Conservation (phyloP, 2,113 vertebrate species). For the Neomonachus schauinslandi region DNA sequence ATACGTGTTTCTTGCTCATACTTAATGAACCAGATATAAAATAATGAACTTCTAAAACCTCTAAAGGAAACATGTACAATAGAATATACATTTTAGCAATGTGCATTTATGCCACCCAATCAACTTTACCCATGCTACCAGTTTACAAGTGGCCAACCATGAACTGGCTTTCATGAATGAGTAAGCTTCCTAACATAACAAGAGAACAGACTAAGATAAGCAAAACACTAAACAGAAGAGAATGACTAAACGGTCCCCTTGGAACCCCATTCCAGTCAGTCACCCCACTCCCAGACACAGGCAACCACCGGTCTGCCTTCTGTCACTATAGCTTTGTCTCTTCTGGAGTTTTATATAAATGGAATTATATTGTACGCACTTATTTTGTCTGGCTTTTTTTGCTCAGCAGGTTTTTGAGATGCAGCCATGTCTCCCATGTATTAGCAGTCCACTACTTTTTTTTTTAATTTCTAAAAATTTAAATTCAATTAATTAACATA, state of each 20-base stretch:
- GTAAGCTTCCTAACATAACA: background rate
- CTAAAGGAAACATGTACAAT: background rate
- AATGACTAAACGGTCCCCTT: background rate
- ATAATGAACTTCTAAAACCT: background rate
- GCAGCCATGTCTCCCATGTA: background rate
- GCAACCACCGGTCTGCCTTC: background rate
- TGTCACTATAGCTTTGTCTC: background rate
- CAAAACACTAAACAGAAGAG: background rate
- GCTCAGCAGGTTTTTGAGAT: background rate
- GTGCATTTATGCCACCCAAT: background rate
- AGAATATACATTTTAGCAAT: background rate
- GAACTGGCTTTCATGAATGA: background rate
- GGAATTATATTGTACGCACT: background rate
- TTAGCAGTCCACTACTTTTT: background rate
- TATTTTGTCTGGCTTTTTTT: conserved; percentile 1
- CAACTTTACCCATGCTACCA: background rate
- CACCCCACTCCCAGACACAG: background rate
- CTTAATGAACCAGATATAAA: background rate
- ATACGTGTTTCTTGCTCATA: background rate
- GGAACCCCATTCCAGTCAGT: background rate
- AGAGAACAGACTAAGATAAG: background rate
- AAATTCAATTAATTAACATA: no score
- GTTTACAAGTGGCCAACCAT: background rate
- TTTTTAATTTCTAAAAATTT: no score
- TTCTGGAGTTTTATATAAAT: background rate